Percentiles rank a stretch among this genome's conserved stretches.
phyloP scores from a whole-genome alignment of 2,113 vertebrate species.

The Thymallus thymallus region DNA sequence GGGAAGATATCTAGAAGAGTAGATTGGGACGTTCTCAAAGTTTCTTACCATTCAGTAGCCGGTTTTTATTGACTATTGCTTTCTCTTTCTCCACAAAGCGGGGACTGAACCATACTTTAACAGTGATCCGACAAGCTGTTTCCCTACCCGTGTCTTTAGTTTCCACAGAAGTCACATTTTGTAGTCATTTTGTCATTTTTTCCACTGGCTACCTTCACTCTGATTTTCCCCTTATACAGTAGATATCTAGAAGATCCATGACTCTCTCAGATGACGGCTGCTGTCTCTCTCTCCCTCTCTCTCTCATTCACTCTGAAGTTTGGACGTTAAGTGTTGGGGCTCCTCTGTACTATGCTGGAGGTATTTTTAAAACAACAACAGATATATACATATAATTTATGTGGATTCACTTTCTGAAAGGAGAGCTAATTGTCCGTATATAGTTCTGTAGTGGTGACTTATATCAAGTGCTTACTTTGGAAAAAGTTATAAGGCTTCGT shows the following conservation, averaged over 20 bases:
- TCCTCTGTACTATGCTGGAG: neutral
- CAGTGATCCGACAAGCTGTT: too few relatives aligned
- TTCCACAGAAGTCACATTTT: neutral
- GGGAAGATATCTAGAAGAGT: neutral
- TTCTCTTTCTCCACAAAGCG: too few relatives aligned
- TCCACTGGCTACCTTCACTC: too few relatives aligned
- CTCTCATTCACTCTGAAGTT: neutral
- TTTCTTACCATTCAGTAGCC: too few relatives aligned
- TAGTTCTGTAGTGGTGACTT: slow-evolving; percentile 17
- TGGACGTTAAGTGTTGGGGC: neutral
- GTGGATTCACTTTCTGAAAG: neutral
- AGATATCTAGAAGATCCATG: too few relatives aligned
- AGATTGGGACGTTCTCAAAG: too few relatives aligned
- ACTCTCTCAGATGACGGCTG: too few relatives aligned
- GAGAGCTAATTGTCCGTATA: neutral
- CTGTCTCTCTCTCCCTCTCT: neutral
- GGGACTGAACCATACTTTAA: too few relatives aligned
- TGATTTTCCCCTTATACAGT: too few relatives aligned
- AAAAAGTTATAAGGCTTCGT: slow-evolving; percentile 48
- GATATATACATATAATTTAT: neutral
- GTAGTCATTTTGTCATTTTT: neutral
- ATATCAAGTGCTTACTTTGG: slow-evolving; percentile 48
- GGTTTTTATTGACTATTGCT: too few relatives aligned
- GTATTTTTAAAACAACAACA: neutral
- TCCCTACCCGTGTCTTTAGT: too few relatives aligned